phyloP scores from a whole-genome alignment of 2,797 vertebrate species.

The Anguilla anguilla region DNA sequence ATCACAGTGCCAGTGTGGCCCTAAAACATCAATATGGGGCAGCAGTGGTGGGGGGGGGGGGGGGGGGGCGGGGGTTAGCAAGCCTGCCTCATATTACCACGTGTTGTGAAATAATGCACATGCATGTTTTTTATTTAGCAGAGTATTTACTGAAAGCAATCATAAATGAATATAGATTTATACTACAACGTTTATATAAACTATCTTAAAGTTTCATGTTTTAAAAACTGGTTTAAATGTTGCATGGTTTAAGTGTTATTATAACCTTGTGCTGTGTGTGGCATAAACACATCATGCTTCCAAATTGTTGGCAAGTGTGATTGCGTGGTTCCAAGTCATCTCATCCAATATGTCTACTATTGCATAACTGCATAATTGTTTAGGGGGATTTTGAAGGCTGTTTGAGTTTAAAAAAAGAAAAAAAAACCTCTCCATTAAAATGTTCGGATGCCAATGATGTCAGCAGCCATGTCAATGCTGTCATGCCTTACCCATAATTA shows the following conservation, averaged over 20 bases:
- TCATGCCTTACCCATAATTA: not conserved
- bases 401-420: no score
- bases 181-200: not conserved
- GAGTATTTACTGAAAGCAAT: not conserved
- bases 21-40: not conserved
- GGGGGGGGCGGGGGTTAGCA: not conserved
- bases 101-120: not conserved
- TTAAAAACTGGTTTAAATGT: not conserved
- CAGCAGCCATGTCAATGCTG: not conserved
- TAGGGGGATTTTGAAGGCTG: no score
- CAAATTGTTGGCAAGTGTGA: not conserved
- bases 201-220: not conserved
- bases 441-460: not conserved
- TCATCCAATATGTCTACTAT: not conserved
- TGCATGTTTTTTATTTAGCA: not conserved
- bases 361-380: not conserved
- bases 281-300: not conserved
- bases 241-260: not conserved
- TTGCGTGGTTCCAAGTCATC: not conserved
- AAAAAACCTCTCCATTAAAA: not conserved
- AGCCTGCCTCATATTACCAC: not conserved
- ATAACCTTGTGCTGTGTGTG: not conserved
- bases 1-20: slow-evolving; percentile 4
- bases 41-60: no score
- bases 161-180: slow-evolving; percentile 1